Percentiles rank a stretch among this genome's conserved stretches.
Conservation (phyloP, 1,140 invertebrate species). For the Ostrea edulis region DNA sequence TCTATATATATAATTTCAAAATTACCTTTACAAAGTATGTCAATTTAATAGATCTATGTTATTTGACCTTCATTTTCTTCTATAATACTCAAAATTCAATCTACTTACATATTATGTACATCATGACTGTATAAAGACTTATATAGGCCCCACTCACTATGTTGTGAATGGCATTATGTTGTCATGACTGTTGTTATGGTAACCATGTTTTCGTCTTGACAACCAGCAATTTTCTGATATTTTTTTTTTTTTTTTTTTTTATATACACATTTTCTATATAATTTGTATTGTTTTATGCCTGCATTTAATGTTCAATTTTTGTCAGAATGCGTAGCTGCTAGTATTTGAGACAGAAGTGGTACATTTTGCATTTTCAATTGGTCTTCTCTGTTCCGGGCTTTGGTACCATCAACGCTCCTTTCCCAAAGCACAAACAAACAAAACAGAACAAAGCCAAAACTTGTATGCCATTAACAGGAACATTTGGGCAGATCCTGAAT, state of each 20-base stretch:
- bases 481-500: not conserved
- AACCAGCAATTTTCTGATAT: conserved; percentile 17
- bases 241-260: conserved; percentile 13
- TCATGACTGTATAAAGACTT: conserved; percentile 3
- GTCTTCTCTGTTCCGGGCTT: not conserved
- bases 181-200: conserved; percentile 47
- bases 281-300: conserved; percentile 27
- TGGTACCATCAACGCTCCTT: not conserved
- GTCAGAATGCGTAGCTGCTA: not conserved
- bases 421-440: not conserved
- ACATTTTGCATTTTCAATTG: not conserved
- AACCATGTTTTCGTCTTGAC: conserved; percentile 48
- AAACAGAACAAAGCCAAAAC: not conserved
- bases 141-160: not conserved
- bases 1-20: not conserved
- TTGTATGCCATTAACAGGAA: not conserved
- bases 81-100: not conserved
- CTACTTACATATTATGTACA: conserved; percentile 3
- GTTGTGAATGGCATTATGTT: conserved; percentile 39
- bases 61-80: not conserved
- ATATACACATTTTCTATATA: not conserved
- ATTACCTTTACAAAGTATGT: not conserved
- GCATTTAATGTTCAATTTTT: conserved; percentile 31
- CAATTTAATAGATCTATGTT: not conserved
- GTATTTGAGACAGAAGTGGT: conserved; percentile 5